phyloP scores from a whole-genome alignment of 2,888 invertebrate genomes.

The Diarsia dahlii region DNA sequence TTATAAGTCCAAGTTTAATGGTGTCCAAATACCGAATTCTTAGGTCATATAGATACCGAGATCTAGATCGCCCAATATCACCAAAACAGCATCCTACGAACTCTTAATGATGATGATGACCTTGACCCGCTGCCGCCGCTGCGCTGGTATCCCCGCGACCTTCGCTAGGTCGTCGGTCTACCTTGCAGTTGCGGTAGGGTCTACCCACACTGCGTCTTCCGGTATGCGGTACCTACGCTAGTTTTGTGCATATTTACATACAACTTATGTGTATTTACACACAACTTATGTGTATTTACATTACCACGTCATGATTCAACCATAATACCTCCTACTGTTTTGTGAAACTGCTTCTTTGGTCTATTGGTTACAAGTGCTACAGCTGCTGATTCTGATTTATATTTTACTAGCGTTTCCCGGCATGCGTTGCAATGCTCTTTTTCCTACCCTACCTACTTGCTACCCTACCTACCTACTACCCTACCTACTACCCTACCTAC shows the following conservation, averaged over 20 bases:
- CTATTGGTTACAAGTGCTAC: background rate
- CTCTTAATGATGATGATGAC: no score
- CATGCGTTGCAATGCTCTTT: no score
- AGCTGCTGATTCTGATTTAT: background rate
- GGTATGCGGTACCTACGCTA: constrained; percentile 4
- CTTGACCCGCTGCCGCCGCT: no score
- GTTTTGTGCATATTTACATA: background rate
- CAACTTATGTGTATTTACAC: background rate
- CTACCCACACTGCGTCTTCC: background rate
- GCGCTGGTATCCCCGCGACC: background rate
- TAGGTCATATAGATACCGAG: no score
- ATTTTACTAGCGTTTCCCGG: no score
- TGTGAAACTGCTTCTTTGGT: background rate
- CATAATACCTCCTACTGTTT: background rate
- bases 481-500: no score
- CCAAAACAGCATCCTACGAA: no score
- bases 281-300: background rate
- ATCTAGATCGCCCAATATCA: no score
- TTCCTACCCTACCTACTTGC: no score
- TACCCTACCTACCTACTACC: no score
- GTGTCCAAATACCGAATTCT: no score
- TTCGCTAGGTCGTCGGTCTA: background rate
- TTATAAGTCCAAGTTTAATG: no score
- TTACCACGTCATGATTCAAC: background rate
- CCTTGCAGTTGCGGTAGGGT: background rate